These are phyloP conservation scores for Tychaedon coryphoeus DNA, from an alignment of 2,113 vertebrate genomes.

Conservation along the genomic window DNA sequence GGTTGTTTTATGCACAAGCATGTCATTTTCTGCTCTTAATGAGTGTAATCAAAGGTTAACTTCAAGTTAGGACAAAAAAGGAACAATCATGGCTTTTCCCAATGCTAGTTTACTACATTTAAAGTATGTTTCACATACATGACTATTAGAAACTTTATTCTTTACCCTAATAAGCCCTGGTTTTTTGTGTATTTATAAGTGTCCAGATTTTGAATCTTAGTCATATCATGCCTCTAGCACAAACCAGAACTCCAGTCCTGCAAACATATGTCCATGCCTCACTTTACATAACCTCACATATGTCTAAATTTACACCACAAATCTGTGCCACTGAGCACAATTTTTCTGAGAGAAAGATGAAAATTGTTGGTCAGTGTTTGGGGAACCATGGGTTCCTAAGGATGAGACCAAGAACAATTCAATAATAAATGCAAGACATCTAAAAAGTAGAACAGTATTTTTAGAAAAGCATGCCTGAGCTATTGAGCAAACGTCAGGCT, in stretches of 20 bases:
- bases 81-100: background rate
- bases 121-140: background rate
- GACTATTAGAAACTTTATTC: background rate
- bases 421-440: background rate
- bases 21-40: background rate
- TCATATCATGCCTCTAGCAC: constrained; percentile 2
- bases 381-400: background rate
- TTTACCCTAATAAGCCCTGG: background rate
- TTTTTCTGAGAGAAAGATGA: background rate
- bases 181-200: background rate
- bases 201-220: constrained; percentile 3
- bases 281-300: constrained; percentile 37
- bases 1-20: fast-evolving
- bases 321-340: background rate
- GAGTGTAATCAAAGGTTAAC: background rate
- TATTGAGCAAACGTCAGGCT: background rate
- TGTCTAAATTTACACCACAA: background rate
- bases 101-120: background rate
- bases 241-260: background rate
- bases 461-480: background rate
- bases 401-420: background rate
- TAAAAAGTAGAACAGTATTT: background rate
- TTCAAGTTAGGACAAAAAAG: background rate
- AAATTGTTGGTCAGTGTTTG: background rate
- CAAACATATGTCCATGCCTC: constrained; percentile 23